Base-by-base conservation (phyloP, 2,113 vertebrate genomes). In the Aldabrachelys gigantea region DNA sequence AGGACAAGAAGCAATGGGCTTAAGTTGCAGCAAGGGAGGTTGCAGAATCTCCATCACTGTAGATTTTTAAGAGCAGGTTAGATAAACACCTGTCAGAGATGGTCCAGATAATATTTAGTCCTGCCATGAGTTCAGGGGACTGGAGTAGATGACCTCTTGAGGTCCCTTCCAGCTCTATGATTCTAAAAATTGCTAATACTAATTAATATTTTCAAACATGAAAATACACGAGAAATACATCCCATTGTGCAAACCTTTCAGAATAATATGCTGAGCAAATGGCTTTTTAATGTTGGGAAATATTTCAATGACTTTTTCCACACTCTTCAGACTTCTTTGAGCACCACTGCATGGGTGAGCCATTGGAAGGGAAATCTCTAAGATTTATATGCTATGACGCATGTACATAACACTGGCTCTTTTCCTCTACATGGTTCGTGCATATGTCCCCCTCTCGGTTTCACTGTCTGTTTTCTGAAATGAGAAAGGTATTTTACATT, bases 371-470 rank as follows among this genome's bases (percentile, higher is more conserved):
- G 38, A 22, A 47, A 44, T 1, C 3, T 69, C 38, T 47, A 10
- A 54, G 1, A 2, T 11, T 41, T 2, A 41, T 52, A 79, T 17
- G 31, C 16, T 0, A 0, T 1, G 25, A 57, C 16, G 85, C 41
- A 80, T 49, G 50, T 5, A 56, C 85, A 35, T 81, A 47, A 72
- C n/a, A 52, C 17, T 3, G 2, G 0, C 35, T 47, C 7, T 16
- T 72, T 27, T 41, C 17, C 81, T 13, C 44, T 41, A 0, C 38
- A 27, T 5, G 2, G 13, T 11, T 29, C 2, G 0, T 1, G 13
- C 31, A 31, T 35, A 24, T 24, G 53, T 2, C 21, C 9, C 38
- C 75, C 56, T 76, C 62, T 14, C 0, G 10, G 0, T 6, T 47
- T 44, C 35, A 84, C 50, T 6, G 2, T 25, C 17, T 80, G 35